Conservation (phyloP, 2,113 vertebrate species). For the Osmerus mordax region DNA sequence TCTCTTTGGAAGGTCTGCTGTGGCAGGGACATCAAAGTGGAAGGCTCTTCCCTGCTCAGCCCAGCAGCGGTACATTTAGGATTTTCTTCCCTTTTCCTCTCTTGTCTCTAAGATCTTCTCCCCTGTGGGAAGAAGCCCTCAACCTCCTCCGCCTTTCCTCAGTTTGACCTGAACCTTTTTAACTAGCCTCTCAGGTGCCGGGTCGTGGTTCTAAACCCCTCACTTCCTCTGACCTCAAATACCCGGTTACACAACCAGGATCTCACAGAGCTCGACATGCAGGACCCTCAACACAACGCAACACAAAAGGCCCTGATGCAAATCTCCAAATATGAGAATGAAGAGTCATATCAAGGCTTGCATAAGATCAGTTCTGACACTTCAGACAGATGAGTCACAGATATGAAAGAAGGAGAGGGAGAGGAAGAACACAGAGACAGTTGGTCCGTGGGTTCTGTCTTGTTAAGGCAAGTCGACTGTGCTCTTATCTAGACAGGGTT, state of each 20-base stretch:
- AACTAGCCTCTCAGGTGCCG: constrained; percentile 10
- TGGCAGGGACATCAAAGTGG: constrained; percentile 58
- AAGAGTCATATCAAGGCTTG: not conserved
- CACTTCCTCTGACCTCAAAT: constrained; percentile 23
- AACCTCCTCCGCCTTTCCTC: constrained; percentile 17
- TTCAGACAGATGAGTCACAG: not conserved
- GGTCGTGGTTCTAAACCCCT: constrained; percentile 23
- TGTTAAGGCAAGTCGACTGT: constrained; percentile 63
- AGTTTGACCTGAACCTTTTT: constrained; percentile 12
- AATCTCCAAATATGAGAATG: constrained; percentile 29
- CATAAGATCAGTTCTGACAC: not conserved
- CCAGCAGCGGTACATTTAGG: constrained; percentile 43
- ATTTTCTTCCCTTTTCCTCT: constrained; percentile 17
- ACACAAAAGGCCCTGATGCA: not conserved
- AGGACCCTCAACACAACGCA: constrained; percentile 16
- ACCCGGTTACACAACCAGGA: not conserved
- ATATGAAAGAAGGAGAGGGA: not conserved
- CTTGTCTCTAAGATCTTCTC: constrained; percentile 38
- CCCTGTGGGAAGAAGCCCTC: too few relatives aligned
- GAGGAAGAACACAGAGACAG: not conserved
- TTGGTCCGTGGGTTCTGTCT: constrained; percentile 16
- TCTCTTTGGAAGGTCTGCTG: constrained; percentile 38
- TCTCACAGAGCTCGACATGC: not conserved
- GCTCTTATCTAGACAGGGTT: constrained; percentile 45
- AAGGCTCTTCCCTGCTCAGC: constrained; percentile 44